Evolutionary conservation across 2,888 invertebrate species (phyloP).

Genomic region (Noctua janthina): DNA sequence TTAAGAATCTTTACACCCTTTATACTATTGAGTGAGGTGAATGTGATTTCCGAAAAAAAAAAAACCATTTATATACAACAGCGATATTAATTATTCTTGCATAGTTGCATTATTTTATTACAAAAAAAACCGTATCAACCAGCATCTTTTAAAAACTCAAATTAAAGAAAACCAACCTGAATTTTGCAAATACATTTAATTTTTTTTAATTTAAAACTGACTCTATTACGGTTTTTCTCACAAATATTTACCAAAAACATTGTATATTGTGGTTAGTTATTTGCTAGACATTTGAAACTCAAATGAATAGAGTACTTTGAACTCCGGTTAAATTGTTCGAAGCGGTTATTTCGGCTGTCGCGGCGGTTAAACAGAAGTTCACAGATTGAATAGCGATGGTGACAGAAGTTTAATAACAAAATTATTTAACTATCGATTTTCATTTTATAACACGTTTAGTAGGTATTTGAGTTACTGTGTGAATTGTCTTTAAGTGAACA

Average conservation of each 20-base stretch:
- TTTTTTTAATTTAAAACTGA: neutral
- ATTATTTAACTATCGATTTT: conserved; percentile 24
- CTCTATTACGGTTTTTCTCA: neutral
- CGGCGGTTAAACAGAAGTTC: conserved; percentile 48
- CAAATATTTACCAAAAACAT: conserved; percentile 46
- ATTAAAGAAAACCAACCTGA: neutral
- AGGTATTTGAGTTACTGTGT: too few species aligned
- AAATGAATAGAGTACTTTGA: conserved; percentile 47
- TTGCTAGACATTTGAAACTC: conserved; percentile 32
- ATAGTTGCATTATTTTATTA: neutral
- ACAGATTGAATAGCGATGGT: conserved; percentile 34
- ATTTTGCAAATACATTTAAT: neutral
- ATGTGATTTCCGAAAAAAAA: too few species aligned
- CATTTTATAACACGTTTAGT: conserved; percentile 9
- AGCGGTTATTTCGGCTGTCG: conserved; percentile 47
- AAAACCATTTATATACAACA: too few species aligned
- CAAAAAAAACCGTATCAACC: neutral
- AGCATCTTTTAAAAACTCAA: neutral
- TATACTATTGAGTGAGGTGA: too few species aligned
- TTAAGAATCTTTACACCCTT: too few species aligned
- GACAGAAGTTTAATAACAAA: conserved; percentile 36
- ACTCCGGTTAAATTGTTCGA: conserved; percentile 48
- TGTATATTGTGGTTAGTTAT: conserved; percentile 21
- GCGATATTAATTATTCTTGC: neutral
- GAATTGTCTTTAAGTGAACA: too few species aligned